Percentiles rank a stretch among this genome's conserved stretches.
Evolutionary conservation across 2,888 invertebrate genomes (phyloP).

Genomic region (Cyclophora punctaria): DNA sequence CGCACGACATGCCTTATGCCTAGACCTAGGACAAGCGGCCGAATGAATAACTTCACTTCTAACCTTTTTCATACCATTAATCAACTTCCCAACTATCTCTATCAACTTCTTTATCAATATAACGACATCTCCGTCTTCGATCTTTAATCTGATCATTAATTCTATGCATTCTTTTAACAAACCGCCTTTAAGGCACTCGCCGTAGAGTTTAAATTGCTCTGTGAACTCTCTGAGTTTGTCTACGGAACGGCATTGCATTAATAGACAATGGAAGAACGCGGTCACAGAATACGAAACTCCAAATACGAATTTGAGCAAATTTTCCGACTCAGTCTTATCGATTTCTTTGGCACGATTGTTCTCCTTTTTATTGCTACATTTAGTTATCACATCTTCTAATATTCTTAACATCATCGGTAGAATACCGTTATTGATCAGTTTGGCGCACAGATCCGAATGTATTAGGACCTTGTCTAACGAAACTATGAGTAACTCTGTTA

Average conservation of each 20-base stretch:
- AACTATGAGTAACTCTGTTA: slow-evolving; percentile 74
- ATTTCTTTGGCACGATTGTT: slow-evolving; percentile 35
- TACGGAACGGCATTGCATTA: slow-evolving; percentile 70
- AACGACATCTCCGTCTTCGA: slow-evolving; percentile 45
- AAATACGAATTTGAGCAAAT: slow-evolving; percentile 76
- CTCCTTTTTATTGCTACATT: slow-evolving; percentile 40
- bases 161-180: slow-evolving; percentile 72
- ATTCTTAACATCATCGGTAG: slow-evolving; percentile 77
- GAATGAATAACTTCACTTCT: slow-evolving; percentile 74
- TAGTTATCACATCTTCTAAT: slow-evolving; percentile 72
- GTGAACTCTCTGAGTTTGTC: slow-evolving; percentile 74
- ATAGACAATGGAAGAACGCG: slow-evolving; percentile 75
- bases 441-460: slow-evolving; percentile 70
- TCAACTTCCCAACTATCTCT: slow-evolving; percentile 72
- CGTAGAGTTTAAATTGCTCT: slow-evolving; percentile 75
- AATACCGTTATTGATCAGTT: slow-evolving; percentile 75
- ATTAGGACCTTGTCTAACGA: slow-evolving; percentile 73
- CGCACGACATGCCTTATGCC: slow-evolving; percentile 68
- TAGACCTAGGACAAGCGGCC: slow-evolving; percentile 63
- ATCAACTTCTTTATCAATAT: slow-evolving; percentile 69
- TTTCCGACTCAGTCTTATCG: slow-evolving; percentile 58
- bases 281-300: slow-evolving; percentile 75
- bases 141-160: slow-evolving; percentile 69
- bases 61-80: slow-evolving; percentile 73
- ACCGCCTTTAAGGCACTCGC: slow-evolving; percentile 75